Conservation (phyloP, 2,113 vertebrate genomes). For the Lepidiolamprologus cunningtoni region DNA sequence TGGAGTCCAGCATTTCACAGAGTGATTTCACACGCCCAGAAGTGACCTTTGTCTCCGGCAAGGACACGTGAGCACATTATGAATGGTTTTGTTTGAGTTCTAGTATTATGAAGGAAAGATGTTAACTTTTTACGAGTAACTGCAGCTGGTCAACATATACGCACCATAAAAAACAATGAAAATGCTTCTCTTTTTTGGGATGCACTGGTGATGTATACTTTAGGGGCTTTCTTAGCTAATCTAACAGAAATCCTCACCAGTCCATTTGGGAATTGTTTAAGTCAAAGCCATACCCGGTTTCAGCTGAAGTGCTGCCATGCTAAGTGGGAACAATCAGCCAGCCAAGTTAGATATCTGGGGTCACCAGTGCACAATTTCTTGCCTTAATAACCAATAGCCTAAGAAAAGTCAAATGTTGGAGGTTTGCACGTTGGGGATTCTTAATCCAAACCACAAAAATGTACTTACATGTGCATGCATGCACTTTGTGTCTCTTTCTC, state of each 20-base stretch:
- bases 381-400: conserved; percentile 20
- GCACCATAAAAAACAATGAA: background rate
- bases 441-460: conserved; percentile 21
- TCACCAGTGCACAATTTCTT: conserved; percentile 3
- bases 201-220: conserved; percentile 16
- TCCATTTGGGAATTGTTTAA: conserved; percentile 16
- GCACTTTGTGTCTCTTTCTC: background rate
- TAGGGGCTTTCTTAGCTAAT: conserved; percentile 18
- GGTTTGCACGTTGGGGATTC: background rate
- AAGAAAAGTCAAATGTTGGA: conserved; percentile 9
- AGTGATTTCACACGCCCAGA: conserved; percentile 40
- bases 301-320: background rate
- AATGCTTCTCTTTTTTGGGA: background rate
- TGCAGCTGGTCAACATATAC: background rate
- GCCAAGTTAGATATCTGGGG: background rate
- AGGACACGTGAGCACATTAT: background rate
- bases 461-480: conserved; percentile 6
- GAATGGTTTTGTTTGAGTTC: conserved; percentile 16
- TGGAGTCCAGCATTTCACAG: conserved; percentile 32
- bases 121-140: background rate
- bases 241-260: conserved; percentile 26
- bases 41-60: conserved; percentile 12
- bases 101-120: conserved; percentile 1
- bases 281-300: background rate
- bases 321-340: conserved; percentile 3